Percentiles rank a stretch among this genome's conserved stretches.
Conservation (phyloP, 2,113 vertebrate species). For the Odocoileus hemionus region DNA sequence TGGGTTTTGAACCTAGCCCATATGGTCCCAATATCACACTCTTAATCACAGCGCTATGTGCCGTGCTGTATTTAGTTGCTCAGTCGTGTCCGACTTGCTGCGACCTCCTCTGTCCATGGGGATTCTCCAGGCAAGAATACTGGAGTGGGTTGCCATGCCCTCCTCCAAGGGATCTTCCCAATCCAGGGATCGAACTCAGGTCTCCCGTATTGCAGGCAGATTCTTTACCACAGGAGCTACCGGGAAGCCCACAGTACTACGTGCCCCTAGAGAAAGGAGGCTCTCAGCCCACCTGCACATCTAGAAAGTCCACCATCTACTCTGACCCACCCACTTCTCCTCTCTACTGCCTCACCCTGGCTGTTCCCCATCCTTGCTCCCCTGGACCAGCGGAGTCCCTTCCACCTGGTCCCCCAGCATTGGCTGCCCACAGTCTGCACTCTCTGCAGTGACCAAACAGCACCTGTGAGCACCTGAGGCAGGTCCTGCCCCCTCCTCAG, state of each 20-base stretch:
- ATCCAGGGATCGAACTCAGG: background rate
- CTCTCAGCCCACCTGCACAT: background rate
- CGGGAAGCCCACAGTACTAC: background rate
- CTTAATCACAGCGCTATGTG: rapidly evolving
- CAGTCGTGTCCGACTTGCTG: background rate
- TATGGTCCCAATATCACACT: background rate
- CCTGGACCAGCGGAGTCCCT: rapidly evolving
- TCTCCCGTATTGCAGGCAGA: background rate
- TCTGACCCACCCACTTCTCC: background rate
- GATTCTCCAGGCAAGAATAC: background rate
- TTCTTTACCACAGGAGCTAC: background rate
- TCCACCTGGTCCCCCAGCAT: background rate
- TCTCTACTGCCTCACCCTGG: background rate
- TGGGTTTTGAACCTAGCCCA: background rate
- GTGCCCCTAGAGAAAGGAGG: background rate
- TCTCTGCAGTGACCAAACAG: background rate
- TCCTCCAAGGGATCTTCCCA: background rate
- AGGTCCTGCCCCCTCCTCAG: background rate
- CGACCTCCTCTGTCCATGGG: background rate
- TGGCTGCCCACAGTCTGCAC: background rate
- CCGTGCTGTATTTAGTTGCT: background rate
- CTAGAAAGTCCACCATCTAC: background rate
- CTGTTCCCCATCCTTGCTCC: background rate
- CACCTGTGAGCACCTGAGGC: background rate
- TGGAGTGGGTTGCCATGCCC: background rate